These are phyloP conservation scores for Gadopsis bispinosus DNA, from an alignment of 2,797 vertebrate species.

Conservation along the genomic window DNA sequence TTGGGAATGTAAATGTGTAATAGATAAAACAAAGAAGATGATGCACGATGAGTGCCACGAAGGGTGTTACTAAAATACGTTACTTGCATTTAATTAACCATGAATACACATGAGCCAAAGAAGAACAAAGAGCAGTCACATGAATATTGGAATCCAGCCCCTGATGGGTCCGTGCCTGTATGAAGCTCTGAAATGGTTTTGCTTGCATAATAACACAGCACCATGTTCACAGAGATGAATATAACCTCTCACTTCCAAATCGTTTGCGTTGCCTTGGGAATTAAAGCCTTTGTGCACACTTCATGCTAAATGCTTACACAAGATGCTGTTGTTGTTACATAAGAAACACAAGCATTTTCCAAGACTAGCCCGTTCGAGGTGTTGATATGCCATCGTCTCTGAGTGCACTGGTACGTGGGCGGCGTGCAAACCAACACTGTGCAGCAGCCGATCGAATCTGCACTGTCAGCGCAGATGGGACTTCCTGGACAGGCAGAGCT, in stretches of 20 bases:
- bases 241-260: slow-evolving; percentile 52
- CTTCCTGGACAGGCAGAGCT: slow-evolving; percentile 67
- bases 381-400: slow-evolving; percentile 42
- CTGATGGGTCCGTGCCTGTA: slow-evolving; percentile 32
- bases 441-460: slow-evolving; percentile 59
- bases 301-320: slow-evolving; percentile 37
- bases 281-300: slow-evolving; percentile 40
- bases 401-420: slow-evolving; percentile 46
- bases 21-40: slow-evolving; percentile 14
- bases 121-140: slow-evolving; percentile 52
- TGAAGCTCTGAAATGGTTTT: slow-evolving; percentile 41
- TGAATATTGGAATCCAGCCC: slow-evolving; percentile 43
- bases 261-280: slow-evolving; percentile 41
- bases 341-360: slow-evolving; percentile 50
- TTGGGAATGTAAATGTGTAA: neutral
- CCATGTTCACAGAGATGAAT: slow-evolving; percentile 37
- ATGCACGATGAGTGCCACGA: slow-evolving; percentile 33
- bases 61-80: slow-evolving; percentile 24
- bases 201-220: slow-evolving; percentile 53
- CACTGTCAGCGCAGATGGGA: slow-evolving; percentile 70
- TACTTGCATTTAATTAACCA: slow-evolving; percentile 59
- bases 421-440: slow-evolving; percentile 47
- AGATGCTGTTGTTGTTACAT: slow-evolving; percentile 53
- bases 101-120: slow-evolving; percentile 55
- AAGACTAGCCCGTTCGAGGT: slow-evolving; percentile 26